Evolutionary conservation across 1,140 invertebrate genomes (phyloP).

Genomic region (Ruditapes philippinarum): DNA sequence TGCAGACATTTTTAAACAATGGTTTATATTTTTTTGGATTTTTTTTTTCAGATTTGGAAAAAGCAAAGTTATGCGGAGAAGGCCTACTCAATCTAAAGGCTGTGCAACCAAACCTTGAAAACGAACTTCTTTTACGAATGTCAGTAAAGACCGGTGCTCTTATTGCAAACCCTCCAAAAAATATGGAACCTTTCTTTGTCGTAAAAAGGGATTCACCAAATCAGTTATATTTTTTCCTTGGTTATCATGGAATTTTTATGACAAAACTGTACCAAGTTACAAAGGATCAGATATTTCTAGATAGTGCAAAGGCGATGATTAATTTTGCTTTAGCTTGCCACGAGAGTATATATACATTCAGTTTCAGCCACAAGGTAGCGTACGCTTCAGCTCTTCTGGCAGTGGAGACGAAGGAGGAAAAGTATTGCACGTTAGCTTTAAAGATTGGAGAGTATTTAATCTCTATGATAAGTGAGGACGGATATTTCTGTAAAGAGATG

Average conservation of each 20-base stretch:
- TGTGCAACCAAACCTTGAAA: conserved; percentile 61
- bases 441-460: conserved; percentile 67
- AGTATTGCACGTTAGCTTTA: conserved; percentile 65
- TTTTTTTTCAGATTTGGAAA: conserved; percentile 69
- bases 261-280: conserved; percentile 65
- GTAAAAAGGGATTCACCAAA: conserved; percentile 54
- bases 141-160: conserved; percentile 38
- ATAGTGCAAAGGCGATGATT: conserved; percentile 60
- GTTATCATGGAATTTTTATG: conserved; percentile 72
- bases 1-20: no score
- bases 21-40: no score
- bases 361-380: conserved; percentile 73
- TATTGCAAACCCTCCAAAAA: conserved; percentile 30
- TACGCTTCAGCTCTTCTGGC: conserved; percentile 70
- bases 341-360: conserved; percentile 67
- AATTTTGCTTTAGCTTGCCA: conserved; percentile 70
- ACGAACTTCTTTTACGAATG: conserved; percentile 50
- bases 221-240: conserved; percentile 71
- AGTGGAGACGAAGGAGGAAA: conserved; percentile 60
- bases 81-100: conserved; percentile 59
- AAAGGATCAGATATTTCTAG: conserved; percentile 56
- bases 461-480: conserved; percentile 58
- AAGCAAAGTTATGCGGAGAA: conserved; percentile 61
- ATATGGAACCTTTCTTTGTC: conserved; percentile 57
- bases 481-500: conserved; percentile 57